Evolutionary conservation across 1,140 invertebrate species (phyloP).

Genomic region (Drosophila tani): DNA sequence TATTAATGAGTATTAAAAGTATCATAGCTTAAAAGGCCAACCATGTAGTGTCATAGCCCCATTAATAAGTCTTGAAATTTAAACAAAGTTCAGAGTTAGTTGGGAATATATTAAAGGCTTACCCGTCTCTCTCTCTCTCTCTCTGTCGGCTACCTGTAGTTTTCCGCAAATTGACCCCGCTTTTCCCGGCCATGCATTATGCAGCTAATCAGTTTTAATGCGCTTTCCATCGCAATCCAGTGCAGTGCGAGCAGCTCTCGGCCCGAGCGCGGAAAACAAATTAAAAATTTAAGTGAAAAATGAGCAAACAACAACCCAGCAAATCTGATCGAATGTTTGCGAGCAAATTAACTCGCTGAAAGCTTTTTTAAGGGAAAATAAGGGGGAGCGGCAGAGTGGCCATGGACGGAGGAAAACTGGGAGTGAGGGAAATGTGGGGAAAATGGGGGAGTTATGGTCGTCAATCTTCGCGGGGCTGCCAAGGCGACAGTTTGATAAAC

Average conservation of each 20-base stretch:
- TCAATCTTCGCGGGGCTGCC: conserved; percentile 61
- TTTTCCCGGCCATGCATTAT: conserved; percentile 18
- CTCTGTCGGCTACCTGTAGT: conserved; percentile 7
- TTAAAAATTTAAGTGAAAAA: conserved; percentile 44
- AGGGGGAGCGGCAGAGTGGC: too few relatives aligned
- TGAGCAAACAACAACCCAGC: conserved; percentile 4
- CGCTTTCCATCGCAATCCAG: conserved; percentile 26
- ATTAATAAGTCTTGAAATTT: not conserved
- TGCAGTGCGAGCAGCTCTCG: conserved; percentile 7
- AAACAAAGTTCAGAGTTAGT: not conserved
- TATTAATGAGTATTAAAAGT: too few relatives aligned
- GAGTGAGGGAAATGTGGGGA: not conserved
- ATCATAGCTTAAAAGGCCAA: too few relatives aligned
- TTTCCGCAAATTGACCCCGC: not conserved
- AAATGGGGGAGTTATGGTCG: conserved; percentile 55
- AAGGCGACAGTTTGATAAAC: conserved; percentile 81
- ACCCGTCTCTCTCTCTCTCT: not conserved
- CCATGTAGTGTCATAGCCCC: too few relatives aligned
- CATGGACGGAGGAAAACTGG: not conserved
- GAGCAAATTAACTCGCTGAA: conserved; percentile 31
- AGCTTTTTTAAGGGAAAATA: conserved; percentile 1
- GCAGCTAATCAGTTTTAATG: conserved; percentile 49
- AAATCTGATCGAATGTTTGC: conserved; percentile 41
- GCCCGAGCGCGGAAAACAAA: conserved; percentile 14
- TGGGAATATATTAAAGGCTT: not conserved